phyloP scores from a whole-genome alignment of 2,797 vertebrate genomes.

The Lophotriccus pileatus region DNA sequence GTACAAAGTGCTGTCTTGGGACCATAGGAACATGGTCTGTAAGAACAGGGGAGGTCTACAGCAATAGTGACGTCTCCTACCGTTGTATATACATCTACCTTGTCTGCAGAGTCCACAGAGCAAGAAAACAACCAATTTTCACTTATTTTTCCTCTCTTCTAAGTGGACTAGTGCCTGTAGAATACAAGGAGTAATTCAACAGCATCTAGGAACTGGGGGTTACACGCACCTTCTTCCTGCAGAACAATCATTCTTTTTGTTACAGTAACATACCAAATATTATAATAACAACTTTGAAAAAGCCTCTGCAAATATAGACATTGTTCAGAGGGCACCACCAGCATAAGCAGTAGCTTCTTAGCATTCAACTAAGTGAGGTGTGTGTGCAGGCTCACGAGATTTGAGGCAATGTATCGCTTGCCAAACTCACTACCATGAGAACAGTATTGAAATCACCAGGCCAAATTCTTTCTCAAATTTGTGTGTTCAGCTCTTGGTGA shows the following conservation, averaged over 20 bases:
- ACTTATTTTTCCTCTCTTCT: background rate
- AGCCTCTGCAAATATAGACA: background rate
- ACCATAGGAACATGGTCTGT: background rate
- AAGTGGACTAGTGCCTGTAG: background rate
- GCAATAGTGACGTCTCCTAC: fast-evolving
- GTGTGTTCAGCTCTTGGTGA: background rate
- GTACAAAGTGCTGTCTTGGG: background rate
- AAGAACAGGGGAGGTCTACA: background rate
- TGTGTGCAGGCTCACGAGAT: fast-evolving
- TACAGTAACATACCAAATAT: background rate
- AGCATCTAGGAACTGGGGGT: background rate
- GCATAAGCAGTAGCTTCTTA: background rate
- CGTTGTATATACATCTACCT: background rate
- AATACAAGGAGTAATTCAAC: background rate
- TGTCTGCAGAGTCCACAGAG: background rate
- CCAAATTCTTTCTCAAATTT: background rate
- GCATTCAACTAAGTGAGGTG: background rate
- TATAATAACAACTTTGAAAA: background rate
- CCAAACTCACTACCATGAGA: background rate
- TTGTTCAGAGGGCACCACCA: background rate
- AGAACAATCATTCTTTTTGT: background rate
- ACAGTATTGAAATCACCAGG: background rate
- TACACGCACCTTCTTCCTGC: background rate
- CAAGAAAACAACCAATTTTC: background rate
- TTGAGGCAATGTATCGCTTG: background rate